Evolutionary conservation across 2,888 invertebrate species (phyloP).

Genomic region (Andricus curvator): DNA sequence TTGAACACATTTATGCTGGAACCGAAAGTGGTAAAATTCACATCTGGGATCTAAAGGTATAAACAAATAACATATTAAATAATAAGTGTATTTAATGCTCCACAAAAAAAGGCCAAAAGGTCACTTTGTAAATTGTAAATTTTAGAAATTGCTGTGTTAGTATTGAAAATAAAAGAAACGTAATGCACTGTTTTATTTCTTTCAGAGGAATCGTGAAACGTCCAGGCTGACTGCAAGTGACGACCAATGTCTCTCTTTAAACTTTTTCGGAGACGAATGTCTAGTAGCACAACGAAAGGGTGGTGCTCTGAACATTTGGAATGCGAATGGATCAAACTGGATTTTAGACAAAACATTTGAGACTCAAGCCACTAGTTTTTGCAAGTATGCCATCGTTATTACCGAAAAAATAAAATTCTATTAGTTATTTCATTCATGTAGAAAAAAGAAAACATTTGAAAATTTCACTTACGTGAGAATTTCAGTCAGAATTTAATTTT

Average conservation of each 20-base stretch:
- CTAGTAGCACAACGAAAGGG: slow-evolving; percentile 88
- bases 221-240: slow-evolving; percentile 80
- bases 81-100: not conserved
- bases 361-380: slow-evolving; percentile 86
- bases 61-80: slow-evolving; percentile 47
- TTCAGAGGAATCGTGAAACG: slow-evolving; percentile 86
- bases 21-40: slow-evolving; percentile 87
- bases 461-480: too few relatives aligned
- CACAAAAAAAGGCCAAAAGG: not conserved
- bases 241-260: slow-evolving; percentile 83
- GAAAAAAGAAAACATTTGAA: too few relatives aligned
- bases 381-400: slow-evolving; percentile 78
- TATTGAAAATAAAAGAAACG: too few relatives aligned
- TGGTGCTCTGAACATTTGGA: slow-evolving; percentile 85
- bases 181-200: slow-evolving; percentile 56
- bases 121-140: not conserved
- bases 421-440: not conserved
- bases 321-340: slow-evolving; percentile 81
- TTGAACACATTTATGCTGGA: slow-evolving; percentile 85
- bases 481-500: too few relatives aligned
- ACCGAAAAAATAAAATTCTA: not conserved
- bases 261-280: slow-evolving; percentile 81
- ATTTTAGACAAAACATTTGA: slow-evolving; percentile 80
- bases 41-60: slow-evolving; percentile 89
- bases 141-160: too few relatives aligned